A percentile compares a stretch with the other conserved stretches of the same genome.
These are phyloP conservation scores for Aeoliscus strigatus DNA, from an alignment of 2,797 vertebrate genomes.

Conservation along the genomic window DNA sequence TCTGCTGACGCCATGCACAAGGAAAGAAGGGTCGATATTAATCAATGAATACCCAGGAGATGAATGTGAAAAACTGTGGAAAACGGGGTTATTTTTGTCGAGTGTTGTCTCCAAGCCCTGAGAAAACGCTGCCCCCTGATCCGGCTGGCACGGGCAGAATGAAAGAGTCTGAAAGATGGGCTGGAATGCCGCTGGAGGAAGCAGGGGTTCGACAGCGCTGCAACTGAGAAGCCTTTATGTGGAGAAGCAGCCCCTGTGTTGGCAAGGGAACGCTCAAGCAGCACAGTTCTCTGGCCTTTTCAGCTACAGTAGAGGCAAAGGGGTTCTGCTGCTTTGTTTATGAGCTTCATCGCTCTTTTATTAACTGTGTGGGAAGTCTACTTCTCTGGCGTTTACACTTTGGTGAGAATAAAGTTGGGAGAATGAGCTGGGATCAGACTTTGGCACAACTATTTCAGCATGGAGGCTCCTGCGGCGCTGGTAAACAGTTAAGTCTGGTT, in stretches of 20 bases:
- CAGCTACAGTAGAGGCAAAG: slow-evolving; percentile 51
- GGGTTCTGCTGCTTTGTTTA: slow-evolving; percentile 47
- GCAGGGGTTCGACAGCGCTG: slow-evolving; percentile 53
- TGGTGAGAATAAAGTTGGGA: slow-evolving; percentile 52
- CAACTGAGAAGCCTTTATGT: slow-evolving; percentile 49
- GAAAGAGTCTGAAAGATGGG: slow-evolving; percentile 68
- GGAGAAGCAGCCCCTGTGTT: slow-evolving; percentile 50
- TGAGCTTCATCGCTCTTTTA: slow-evolving; percentile 54
- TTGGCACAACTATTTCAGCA: slow-evolving; percentile 33
- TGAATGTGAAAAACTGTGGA: slow-evolving; percentile 7
- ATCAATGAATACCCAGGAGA: background rate
- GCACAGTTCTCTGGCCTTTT: slow-evolving; percentile 56
- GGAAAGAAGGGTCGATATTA: background rate
- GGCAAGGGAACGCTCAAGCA: slow-evolving; percentile 58
- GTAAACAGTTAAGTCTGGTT: slow-evolving; percentile 19
- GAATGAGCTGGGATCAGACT: slow-evolving; percentile 48
- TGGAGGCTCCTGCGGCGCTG: slow-evolving; percentile 20
- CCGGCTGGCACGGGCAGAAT: slow-evolving; percentile 69
- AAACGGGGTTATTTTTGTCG: slow-evolving; percentile 21
- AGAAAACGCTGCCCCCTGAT: slow-evolving; percentile 75
- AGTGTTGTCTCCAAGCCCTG: slow-evolving; percentile 59
- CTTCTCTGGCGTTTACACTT: slow-evolving; percentile 48
- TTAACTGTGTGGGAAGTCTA: slow-evolving; percentile 58
- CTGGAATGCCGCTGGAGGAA: slow-evolving; percentile 56
- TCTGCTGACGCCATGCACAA: too few relatives aligned